A percentile compares a stretch with the other conserved stretches of the same genome.
Evolutionary conservation across 92 coral and sea anemone species (phyloP).

Genomic region (Micromussa lordhowensis): DNA sequence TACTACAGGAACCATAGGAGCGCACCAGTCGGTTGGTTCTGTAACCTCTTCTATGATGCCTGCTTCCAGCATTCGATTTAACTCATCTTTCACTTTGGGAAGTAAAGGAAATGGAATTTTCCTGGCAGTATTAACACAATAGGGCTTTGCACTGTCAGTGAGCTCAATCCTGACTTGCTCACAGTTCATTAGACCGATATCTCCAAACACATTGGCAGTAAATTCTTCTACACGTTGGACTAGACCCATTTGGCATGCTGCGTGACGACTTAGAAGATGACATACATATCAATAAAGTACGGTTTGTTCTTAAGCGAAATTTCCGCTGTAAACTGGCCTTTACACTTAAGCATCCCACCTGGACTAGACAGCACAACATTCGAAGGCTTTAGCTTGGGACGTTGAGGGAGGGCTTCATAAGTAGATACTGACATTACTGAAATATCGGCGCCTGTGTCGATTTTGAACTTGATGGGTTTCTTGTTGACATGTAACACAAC

Average conservation of each 20-base stretch:
- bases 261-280: slow-evolving; percentile 22
- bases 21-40: slow-evolving; percentile 76
- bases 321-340: slow-evolving; percentile 21
- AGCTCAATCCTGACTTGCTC: slow-evolving; percentile 53
- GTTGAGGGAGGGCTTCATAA: slow-evolving; percentile 40
- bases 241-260: slow-evolving; percentile 45
- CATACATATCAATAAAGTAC: slow-evolving; percentile 20
- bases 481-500: slow-evolving; percentile 51
- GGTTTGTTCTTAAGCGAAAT: slow-evolving; percentile 1
- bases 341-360: slow-evolving; percentile 42
- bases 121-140: slow-evolving; percentile 42
- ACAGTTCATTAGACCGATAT: slow-evolving; percentile 42
- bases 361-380: slow-evolving; percentile 37
- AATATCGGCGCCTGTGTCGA: slow-evolving; percentile 64
- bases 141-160: slow-evolving; percentile 52
- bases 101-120: slow-evolving; percentile 57
- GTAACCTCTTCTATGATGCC: slow-evolving; percentile 59
- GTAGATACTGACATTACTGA: slow-evolving; percentile 49
- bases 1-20: slow-evolving; percentile 58
- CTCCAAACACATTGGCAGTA: slow-evolving; percentile 21
- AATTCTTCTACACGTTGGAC: slow-evolving; percentile 28
- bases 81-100: slow-evolving; percentile 54
- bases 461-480: slow-evolving; percentile 41
- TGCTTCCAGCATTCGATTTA: slow-evolving; percentile 53
- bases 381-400: slow-evolving; percentile 41